Base-by-base conservation (phyloP, 2,113 vertebrate genomes). In the Mormoops blainvillei region DNA sequence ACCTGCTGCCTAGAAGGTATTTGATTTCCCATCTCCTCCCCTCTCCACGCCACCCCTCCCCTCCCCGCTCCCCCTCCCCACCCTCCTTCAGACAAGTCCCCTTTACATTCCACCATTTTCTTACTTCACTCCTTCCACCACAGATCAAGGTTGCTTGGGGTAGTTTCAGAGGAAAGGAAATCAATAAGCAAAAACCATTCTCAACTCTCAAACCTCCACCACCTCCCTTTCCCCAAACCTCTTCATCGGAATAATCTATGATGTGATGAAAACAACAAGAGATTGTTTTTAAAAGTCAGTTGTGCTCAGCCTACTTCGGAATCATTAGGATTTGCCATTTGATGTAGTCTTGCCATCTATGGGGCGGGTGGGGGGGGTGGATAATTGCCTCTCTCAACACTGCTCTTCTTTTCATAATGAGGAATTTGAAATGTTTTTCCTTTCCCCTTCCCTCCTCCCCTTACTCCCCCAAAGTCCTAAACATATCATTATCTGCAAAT, bases 1-100 rank as follows among this genome's bases (percentile, higher is more conserved):
- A 99, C 99, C 98, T 99, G 99, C 99, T 99, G 99, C 98, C 98
- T 99, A 97, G 99, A 99, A 99, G 99, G 99, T 99, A 99, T 98
- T 98, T 98, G 96, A 98, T 98, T 97, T 94, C 92, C 97, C 98
- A 98, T 96, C 97, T 97, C 96, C 97, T 96, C 97, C 82, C 95
- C 80, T 74, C 84, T 19, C 52, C 74, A 54, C 95, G 43, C 54
- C 15, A 36, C 92, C 89, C 95, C 98, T 88, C 92, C 87, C 93
- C 80, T 70, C 90, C 84, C 50, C 96, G 77, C 91, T 94, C 61
- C 96, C 89, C 82, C 92, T 95, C 83, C 91, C 95, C 94, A 91
- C 61, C 73, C 88, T 74, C 86, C 92, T 96, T 95, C 94, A 45
- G 87, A 97, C 74, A 93, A 98, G 98, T 98, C 95, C 98, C 98